phyloP scores from a whole-genome alignment of 2,888 invertebrate species.

The Oscheius sp. region DNA sequence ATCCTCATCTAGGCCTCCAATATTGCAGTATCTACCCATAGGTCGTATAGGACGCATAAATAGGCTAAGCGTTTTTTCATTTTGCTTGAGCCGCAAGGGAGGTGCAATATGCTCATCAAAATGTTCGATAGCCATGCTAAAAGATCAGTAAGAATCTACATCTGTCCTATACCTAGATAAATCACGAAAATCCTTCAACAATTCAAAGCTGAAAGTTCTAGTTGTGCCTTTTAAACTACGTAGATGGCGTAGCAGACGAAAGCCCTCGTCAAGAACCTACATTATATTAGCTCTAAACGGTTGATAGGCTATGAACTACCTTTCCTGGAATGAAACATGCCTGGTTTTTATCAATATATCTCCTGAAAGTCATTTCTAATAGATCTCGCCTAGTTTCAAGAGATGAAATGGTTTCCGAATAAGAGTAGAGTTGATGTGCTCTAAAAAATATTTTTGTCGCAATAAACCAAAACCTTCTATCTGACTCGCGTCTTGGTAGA shows the following conservation, averaged over 20 bases:
- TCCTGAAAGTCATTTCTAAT: background rate
- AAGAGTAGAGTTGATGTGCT: background rate
- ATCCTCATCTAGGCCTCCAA: too few species aligned
- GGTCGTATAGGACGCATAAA: too few species aligned
- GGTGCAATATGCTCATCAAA: conserved; percentile 8
- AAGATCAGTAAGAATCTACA: background rate
- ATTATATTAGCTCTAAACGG: background rate
- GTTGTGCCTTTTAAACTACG: background rate
- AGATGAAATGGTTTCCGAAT: background rate
- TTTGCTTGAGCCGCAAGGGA: background rate
- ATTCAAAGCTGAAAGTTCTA: background rate
- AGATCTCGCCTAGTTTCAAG: conserved; percentile 10
- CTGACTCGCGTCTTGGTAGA: conserved; percentile 5
- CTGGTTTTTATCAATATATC: background rate
- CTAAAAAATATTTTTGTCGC: background rate
- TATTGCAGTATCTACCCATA: too few species aligned
- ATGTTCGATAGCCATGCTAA: conserved; percentile 16
- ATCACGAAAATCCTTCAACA: conserved; percentile 4
- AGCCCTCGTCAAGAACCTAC: conserved; percentile 9
- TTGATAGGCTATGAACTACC: background rate
- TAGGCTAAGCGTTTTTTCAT: background rate
- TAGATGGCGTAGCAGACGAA: background rate
- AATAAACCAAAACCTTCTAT: background rate
- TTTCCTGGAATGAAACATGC: conserved; percentile 12
- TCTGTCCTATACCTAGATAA: background rate